Evolutionary conservation across 1,140 invertebrate genomes (phyloP), one percentile per base, ranked within the genome.

Genomic region (Dendroctonus ponderosae): DNA sequence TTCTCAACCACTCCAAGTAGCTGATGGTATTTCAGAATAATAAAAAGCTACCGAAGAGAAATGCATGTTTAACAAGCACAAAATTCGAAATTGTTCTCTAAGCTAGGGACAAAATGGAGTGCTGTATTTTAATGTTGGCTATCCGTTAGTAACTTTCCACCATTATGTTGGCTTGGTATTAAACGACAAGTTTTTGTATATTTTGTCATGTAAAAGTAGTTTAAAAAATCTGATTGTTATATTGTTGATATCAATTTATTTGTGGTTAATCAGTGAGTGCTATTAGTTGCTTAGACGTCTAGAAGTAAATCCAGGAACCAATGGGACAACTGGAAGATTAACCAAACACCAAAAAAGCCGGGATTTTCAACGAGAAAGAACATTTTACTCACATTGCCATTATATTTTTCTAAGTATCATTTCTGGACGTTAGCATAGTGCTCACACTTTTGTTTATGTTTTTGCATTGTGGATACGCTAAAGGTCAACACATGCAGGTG

Each of bases 111-210:
- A 58, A 58, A 43, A 54, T 54, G 52, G 52, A 38, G 39, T 39
- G 9, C 5, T 6, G 8, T 15, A 46, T 5, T 50, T 8, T 51
- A n/a, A 61, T n/a, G 65, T 67, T 67, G 65, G 65, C 14, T 54
- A 44, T 42, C 1, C 7, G 41, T 62, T 60, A 54, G 57, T 61
- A 40, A 59, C 49, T 56, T 56, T 39, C 53, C 70, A 67, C 70
- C 70, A 71, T 71, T 71, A 71, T 71, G 68, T 62, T 71, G 64
- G 70, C 70, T 71, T 71, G 70, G 70, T 69, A 63, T n/a, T 59
- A 43, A 56, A 66, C 58, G 60, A 67, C 60, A 68, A 68, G 61
- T 62, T 68, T 68, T 62, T 68, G 66, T 68, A 63, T 68, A 68
- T 62, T 68, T 68, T 54, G 51, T 54, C 50, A 48, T 51, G 41